Evolutionary conservation across 2,888 invertebrate genomes (phyloP).

Genomic region (Polyommatus iphigenia): DNA sequence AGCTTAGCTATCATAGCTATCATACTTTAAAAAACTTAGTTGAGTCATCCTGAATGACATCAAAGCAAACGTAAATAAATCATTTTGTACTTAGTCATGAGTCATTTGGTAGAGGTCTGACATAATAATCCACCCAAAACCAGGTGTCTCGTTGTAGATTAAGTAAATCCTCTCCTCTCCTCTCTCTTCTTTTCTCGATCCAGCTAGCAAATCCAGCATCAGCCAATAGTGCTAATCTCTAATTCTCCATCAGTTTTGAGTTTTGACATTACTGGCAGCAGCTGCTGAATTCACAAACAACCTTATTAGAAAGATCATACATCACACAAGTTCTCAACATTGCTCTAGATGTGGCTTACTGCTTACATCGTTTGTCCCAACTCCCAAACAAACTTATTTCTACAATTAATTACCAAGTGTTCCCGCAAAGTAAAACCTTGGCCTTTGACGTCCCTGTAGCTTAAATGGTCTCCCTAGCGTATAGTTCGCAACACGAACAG

Average conservation of each 20-base stretch:
- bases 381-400: not conserved
- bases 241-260: not conserved
- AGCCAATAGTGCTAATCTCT: not conserved
- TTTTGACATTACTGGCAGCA: not conserved
- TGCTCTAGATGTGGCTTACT: not conserved
- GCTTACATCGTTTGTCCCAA: not conserved
- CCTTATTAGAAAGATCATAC: not conserved
- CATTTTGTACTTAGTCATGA: not conserved
- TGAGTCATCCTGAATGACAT: not conserved
- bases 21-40: not conserved
- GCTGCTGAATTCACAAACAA: not conserved
- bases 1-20: not conserved
- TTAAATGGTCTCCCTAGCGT: constrained; percentile 11
- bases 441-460: not conserved
- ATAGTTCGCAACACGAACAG: not conserved
- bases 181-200: not conserved
- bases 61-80: not conserved
- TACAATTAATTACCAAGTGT: not conserved
- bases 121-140: not conserved
- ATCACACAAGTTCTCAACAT: not conserved
- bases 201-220: not conserved
- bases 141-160: not conserved
- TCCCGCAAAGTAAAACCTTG: not conserved
- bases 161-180: not conserved
- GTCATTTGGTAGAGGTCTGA: constrained; percentile 1